Percentiles rank a stretch among this genome's conserved stretches.
These are phyloP conservation scores for Acromyrmex echinatior DNA, from an alignment of 1,140 invertebrate species.

Conservation along the genomic window DNA sequence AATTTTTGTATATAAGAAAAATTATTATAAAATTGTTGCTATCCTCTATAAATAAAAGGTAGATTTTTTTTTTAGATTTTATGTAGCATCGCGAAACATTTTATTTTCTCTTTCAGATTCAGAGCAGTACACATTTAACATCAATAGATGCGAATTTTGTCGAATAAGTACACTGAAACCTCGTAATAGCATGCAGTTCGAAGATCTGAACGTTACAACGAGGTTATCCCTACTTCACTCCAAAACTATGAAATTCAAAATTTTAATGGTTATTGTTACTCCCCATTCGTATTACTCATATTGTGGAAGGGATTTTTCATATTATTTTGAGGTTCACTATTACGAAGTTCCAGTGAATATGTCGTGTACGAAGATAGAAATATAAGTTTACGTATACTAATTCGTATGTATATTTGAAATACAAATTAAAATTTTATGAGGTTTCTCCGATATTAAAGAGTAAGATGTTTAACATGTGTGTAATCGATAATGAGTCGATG, in stretches of 20 bases:
- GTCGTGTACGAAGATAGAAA: slow-evolving; percentile 12
- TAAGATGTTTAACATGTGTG: background rate
- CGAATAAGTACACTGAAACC: too few species aligned
- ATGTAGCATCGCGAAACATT: slow-evolving; percentile 28
- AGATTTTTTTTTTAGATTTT: slow-evolving; percentile 16
- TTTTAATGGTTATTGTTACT: too few species aligned
- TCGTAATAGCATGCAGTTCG: too few species aligned
- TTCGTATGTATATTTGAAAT: slow-evolving; percentile 22
- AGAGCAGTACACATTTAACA: slow-evolving; percentile 19
- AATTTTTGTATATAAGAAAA: background rate
- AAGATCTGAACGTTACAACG: too few species aligned
- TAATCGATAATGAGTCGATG: slow-evolving; percentile 31
- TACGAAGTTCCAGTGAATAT: background rate
- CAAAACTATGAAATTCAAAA: too few species aligned
- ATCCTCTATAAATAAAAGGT: slow-evolving; percentile 5
- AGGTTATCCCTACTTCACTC: too few species aligned
- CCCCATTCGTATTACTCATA: too few species aligned
- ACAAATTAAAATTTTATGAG: slow-evolving; percentile 35
- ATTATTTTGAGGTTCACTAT: too few species aligned
- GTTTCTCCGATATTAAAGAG: slow-evolving; percentile 10
- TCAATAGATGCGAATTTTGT: slow-evolving; percentile 18
- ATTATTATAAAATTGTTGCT: background rate
- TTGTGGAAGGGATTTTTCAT: too few species aligned
- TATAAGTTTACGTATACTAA: slow-evolving; percentile 23
- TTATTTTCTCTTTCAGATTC: slow-evolving; percentile 45